Percentiles rank a stretch among this genome's conserved stretches.
phyloP scores from a whole-genome alignment of 2,888 invertebrate genomes.

The Campoplex nolae region DNA sequence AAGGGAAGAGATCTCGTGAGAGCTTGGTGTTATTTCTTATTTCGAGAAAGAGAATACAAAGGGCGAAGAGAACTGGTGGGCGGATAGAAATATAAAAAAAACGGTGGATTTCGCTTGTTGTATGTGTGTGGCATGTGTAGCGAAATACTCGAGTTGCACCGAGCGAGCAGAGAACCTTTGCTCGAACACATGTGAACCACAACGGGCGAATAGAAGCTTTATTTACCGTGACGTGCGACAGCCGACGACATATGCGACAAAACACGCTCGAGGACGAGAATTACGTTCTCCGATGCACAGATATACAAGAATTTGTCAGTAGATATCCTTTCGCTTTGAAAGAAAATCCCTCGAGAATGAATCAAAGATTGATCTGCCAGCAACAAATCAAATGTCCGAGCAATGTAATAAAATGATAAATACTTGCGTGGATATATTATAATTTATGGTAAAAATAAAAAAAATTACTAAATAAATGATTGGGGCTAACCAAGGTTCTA shows the following conservation, averaged over 20 bases:
- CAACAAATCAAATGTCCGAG: neutral
- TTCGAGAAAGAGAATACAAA: slow-evolving; percentile 44
- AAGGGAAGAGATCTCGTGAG: neutral
- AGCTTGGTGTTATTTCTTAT: neutral
- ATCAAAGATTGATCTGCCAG: neutral
- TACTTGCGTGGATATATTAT: neutral
- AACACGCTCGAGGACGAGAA: slow-evolving; percentile 37
- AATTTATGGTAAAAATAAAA: slow-evolving; percentile 2
- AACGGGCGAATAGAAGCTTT: slow-evolving; percentile 55
- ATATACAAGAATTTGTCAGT: slow-evolving; percentile 8
- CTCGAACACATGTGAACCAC: slow-evolving; percentile 40
- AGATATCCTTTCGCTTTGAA: neutral
- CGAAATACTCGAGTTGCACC: slow-evolving; percentile 47
- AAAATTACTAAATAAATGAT: neutral
- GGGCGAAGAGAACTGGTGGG: neutral
- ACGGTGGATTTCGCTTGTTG: slow-evolving; percentile 19
- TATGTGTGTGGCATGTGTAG: slow-evolving; percentile 2
- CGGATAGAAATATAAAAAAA: slow-evolving; percentile 16
- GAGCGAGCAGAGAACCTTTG: slow-evolving; percentile 7
- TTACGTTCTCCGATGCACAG: slow-evolving; percentile 24
- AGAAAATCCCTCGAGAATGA: neutral
- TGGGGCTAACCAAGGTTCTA: neutral
- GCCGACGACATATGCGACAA: slow-evolving; percentile 48
- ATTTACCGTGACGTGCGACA: slow-evolving; percentile 56
- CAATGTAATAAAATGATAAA: neutral